Evolutionary conservation across 2,888 invertebrate genomes (phyloP), one percentile per base, ranked within the genome.

Genomic region (Apodemia hepburni): DNA sequence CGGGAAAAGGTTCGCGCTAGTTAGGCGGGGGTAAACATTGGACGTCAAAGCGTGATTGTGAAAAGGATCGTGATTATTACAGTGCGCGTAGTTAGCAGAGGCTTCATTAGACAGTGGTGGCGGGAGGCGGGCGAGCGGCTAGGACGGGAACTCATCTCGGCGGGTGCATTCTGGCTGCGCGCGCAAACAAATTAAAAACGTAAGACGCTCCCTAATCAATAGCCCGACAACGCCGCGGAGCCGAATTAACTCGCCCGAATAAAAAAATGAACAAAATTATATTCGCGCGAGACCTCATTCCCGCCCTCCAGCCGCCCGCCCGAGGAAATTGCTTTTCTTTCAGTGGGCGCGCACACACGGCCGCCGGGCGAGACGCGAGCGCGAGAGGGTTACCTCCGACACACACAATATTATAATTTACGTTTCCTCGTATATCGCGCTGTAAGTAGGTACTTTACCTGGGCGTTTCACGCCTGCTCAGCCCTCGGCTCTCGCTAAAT

Each of bases 171-270:
- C 82, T 70, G 78, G 83, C 85, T 91, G 90, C 91, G 91, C 89
- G 89, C 90, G 91, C 91, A 90, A 90, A 90, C 90, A 90, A 89
- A 91, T 89, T 90, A 90, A 91, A 71, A 90, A 88, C 87, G 87
- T 90, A 90, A 90, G 90, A 91, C 90, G 90, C 91, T 87, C 88
- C 90, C 90, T 91, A 91, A 91, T 91, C 91, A 91, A 91, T 91
- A 91, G 90, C 91, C 54, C 84, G 84, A 82, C 85, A 85, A 81
- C 85, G 86, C 87, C 85, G 85, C 87, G 85, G 81, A 89, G 88
- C 85, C 84, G 90, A 90, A 91, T 90, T 91, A 90, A 90, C 90
- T 89, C 87, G 86, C 81, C 88, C 89, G 87, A 89, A 91, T 90
- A 85, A 90, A 90, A 91, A 91, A 91, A 90, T 91, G 91, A 91